Conservation (phyloP, 2,888 invertebrate species). For the Nomada hirtipes region DNA sequence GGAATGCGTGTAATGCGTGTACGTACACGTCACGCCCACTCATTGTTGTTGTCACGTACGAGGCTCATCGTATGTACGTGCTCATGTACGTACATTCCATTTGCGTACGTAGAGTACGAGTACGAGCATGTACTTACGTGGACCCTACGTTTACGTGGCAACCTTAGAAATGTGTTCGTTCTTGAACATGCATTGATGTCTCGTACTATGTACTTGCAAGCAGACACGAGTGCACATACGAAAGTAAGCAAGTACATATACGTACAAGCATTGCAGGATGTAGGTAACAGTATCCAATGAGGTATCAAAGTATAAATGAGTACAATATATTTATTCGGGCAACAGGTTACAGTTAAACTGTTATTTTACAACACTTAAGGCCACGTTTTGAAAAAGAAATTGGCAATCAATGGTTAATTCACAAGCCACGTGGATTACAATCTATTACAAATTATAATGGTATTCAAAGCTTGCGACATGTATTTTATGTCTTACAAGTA, state of each 20-base stretch:
- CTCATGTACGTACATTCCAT: conserved; percentile 23
- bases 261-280: background rate
- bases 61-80: conserved; percentile 53
- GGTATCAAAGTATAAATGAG: background rate
- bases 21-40: conserved; percentile 82
- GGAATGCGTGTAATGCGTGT: conserved; percentile 83
- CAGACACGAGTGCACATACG: background rate
- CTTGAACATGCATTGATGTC: background rate
- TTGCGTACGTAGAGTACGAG: conserved; percentile 39
- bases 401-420: background rate
- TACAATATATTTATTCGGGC: conserved; percentile 1
- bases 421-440: background rate
- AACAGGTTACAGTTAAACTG: background rate
- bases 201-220: background rate
- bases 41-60: conserved; percentile 77
- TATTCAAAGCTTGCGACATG: too few relatives aligned
- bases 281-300: background rate
- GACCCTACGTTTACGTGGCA: background rate
- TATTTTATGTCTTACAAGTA: background rate
- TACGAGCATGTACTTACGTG: conserved; percentile 17
- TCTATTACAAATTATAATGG: background rate
- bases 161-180: conserved; percentile 36
- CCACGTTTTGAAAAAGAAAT: too few relatives aligned
- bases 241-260: background rate
- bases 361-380: background rate